Percentiles rank a stretch among this genome's conserved stretches.
Conservation (phyloP, 2,797 vertebrate genomes). For the Myotis daubentonii region DNA sequence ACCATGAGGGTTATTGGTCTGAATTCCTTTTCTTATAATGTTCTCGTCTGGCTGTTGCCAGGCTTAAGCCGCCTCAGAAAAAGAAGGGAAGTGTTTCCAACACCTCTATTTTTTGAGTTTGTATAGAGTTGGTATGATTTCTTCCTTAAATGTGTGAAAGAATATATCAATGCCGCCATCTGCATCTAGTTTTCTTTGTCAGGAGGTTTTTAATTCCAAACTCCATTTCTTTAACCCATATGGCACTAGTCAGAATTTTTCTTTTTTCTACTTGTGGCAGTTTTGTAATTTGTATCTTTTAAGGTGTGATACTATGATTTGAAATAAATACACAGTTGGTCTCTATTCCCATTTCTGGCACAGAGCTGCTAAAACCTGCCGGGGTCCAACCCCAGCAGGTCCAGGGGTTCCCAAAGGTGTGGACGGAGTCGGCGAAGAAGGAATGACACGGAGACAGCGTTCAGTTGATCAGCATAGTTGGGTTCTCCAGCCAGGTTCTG, state of each 20-base stretch:
- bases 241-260: background rate
- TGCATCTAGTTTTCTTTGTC: background rate
- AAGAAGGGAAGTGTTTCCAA: background rate
- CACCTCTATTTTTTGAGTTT: background rate
- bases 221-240: background rate
- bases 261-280: background rate
- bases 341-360: background rate
- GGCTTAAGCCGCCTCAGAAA: background rate
- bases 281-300: slow-evolving; percentile 16
- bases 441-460: too few species aligned
- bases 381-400: too few species aligned
- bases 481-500: too few species aligned
- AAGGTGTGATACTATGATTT: background rate
- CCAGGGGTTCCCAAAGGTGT: too few species aligned
- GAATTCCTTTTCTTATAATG: background rate
- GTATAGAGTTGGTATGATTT: background rate
- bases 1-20: background rate
- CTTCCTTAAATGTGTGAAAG: background rate
- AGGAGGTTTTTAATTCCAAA: background rate
- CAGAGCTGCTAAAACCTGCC: background rate
- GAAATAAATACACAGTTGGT: background rate
- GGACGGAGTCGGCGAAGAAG: too few species aligned
- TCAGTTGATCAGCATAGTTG: too few species aligned
- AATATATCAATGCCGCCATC: background rate
- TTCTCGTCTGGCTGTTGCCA: background rate